A percentile compares a stretch with the other conserved stretches of the same genome.
phyloP scores from a whole-genome alignment of 2,113 vertebrate genomes.

The chimpanzee (Pan troglodytes) region NHGRI_mPanTro3-v2.1_pri NC_072407.2:80241501-80242000 shows the following conservation, averaged over 20 bases:
- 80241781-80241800: not conserved
- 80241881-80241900: not conserved
- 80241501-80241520: not conserved
- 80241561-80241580: not conserved
- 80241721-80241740: not conserved
- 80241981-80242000: not conserved
- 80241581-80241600: not conserved
- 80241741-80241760: not conserved
- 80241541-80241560: constrained; percentile 41
- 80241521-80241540: not conserved
- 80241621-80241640: not conserved
- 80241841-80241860: not conserved
- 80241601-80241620: no score
- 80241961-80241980: not conserved
- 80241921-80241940: not conserved
- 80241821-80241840: not conserved
- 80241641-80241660: not conserved
- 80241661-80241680: not conserved
- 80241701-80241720: not conserved
- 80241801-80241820: not conserved
- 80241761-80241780: not conserved
- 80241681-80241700: not conserved
- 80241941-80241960: not conserved
- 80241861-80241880: not conserved
- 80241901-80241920: not conserved